Percentiles rank a stretch among this genome's conserved stretches.
phyloP scores from a whole-genome alignment of 2,113 vertebrate species.

The Eupsittula cactorum region DNA sequence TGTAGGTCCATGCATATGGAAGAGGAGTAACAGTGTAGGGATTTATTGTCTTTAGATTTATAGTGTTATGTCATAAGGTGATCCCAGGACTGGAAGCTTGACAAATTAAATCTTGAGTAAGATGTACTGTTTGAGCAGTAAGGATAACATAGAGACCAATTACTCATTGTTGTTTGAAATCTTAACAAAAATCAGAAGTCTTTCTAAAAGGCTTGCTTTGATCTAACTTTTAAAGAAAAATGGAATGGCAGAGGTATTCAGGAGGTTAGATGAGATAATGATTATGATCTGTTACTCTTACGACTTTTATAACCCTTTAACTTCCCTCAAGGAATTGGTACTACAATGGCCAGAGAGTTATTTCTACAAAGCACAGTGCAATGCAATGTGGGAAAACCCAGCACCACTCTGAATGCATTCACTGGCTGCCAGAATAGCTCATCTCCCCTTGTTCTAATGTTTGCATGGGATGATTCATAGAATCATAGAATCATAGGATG shows the following conservation, averaged over 20 bases:
- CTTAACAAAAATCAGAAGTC: neutral
- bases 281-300: neutral
- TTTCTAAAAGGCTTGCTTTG: neutral
- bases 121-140: neutral
- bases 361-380: neutral
- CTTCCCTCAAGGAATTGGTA: neutral
- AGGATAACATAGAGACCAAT: neutral
- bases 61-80: neutral
- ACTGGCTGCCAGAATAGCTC: neutral
- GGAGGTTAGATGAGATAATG: slow-evolving; percentile 15
- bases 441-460: neutral
- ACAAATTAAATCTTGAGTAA: neutral
- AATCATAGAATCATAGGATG: neutral
- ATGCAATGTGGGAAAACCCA: neutral
- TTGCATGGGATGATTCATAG: neutral
- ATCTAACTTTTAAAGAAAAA: neutral
- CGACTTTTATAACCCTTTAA: neutral
- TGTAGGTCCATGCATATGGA: neutral
- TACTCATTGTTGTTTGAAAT: neutral
- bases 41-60: slow-evolving; percentile 3
- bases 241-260: neutral
- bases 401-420: neutral
- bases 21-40: neutral
- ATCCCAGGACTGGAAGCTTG: neutral
- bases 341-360: neutral